Conservation (phyloP, 2,888 invertebrate species). For the Nezara viridula region DNA sequence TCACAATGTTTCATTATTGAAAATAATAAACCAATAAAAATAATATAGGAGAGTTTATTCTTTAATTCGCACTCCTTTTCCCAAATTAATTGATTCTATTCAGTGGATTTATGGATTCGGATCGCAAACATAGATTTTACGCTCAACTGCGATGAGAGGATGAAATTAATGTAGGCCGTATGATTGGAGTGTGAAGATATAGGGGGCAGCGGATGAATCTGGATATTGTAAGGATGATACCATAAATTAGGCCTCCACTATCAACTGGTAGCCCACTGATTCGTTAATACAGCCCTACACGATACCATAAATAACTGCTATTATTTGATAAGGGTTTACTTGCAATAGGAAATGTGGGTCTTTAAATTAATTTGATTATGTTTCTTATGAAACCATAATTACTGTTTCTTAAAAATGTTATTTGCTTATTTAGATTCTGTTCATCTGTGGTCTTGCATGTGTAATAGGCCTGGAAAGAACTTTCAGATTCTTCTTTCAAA, state of each 20-base stretch:
- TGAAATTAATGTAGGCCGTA: neutral
- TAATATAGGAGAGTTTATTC: too few relatives aligned
- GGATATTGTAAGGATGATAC: neutral
- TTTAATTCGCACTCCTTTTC: too few relatives aligned
- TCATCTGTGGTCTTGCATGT: constrained; percentile 93
- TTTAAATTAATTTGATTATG: constrained; percentile 9
- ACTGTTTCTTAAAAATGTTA: neutral
- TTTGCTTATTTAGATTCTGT: constrained; percentile 83
- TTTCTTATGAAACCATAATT: too few relatives aligned
- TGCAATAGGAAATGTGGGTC: constrained; percentile 98
- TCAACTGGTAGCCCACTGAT: neutral
- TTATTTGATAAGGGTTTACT: constrained; percentile 97
- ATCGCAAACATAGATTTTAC: neutral
- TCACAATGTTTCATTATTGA: too few relatives aligned
- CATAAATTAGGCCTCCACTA: neutral
- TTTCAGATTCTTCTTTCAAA: constrained; percentile 97
- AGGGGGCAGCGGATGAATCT: neutral
- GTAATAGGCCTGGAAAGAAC: constrained; percentile 97
- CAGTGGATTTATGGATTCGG: neutral
- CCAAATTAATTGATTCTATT: too few relatives aligned
- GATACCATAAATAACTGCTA: constrained; percentile 72
- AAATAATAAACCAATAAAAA: too few relatives aligned
- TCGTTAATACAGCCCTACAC: neutral
- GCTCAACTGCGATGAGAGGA: too few relatives aligned
- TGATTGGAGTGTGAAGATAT: neutral